Base-by-base conservation (phyloP, 2,113 vertebrate species). In the Xenopus borealis region DNA sequence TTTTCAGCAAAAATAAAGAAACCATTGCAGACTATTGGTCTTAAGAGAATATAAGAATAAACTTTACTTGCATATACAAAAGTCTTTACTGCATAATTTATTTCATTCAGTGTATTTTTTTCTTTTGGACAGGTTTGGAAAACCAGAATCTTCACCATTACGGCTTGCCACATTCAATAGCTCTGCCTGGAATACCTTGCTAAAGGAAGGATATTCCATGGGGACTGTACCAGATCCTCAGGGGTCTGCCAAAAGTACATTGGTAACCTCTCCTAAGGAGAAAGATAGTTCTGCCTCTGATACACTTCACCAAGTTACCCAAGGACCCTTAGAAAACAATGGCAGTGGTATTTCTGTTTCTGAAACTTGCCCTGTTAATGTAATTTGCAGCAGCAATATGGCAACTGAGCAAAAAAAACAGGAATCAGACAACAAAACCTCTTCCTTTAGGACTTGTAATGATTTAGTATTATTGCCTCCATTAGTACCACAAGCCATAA, bases 181-280 rank as follows among this genome's bases (percentile, higher is more conserved):
- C 47, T 16, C 14, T 50, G 47, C 47, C 47, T 50, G 11, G 47
- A 5, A 50, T 10, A 50, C 10, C 47, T 50, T 50, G 47, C 14
- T 50, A 50, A 50, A 50, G 2, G 11, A 50, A 75, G 79, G 53
- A 30, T 78, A 78, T 83, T 86, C 89, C 90, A 93, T 94, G 91
- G 92, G 87, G 80, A 97, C 95, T 85, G 94, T 95, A 83, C 93
- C 94, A 66, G 94, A 95, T 83, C 91, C 94, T 81, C 91, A 94
- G 84, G 91, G 92, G 83, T 90, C 94, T 64, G 88, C 92, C 61
- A 92, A 92, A 62, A 87, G 91, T 81, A 89, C 94, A 70, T 85
- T 92, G 83, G 87, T 89, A 61, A 80, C 92, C 76, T 58, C 88
- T 82, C 80, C 92, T 68, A 83, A 81, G 18, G 92, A 82, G 66